Conservation (phyloP, 2,113 vertebrate genomes). For the Notarius lentiginosus region DNA sequence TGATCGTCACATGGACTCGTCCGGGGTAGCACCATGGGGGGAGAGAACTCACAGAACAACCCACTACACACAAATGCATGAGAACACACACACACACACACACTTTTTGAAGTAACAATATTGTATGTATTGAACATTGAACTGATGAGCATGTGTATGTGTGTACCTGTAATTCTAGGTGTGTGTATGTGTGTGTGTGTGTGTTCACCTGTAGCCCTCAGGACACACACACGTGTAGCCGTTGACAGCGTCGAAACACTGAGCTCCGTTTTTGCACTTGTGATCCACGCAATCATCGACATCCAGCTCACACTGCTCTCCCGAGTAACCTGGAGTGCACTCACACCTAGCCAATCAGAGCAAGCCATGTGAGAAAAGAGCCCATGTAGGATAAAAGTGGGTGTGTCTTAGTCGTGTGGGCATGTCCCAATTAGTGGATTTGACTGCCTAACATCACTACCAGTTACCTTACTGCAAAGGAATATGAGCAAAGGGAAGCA, state of each 20-base stretch:
- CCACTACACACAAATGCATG: slow-evolving; percentile 71
- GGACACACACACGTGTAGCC: slow-evolving; percentile 94
- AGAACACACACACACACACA: slow-evolving; percentile 26
- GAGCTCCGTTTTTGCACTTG: slow-evolving; percentile 92
- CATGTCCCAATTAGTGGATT: not conserved
- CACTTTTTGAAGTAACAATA: not conserved
- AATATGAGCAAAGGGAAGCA: not conserved
- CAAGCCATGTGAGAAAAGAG: not conserved
- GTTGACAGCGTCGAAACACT: slow-evolving; percentile 90
- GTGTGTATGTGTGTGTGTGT: slow-evolving; percentile 6
- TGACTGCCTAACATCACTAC: not conserved
- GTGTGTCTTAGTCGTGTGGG: not conserved
- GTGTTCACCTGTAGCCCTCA: slow-evolving; percentile 87
- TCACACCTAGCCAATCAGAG: slow-evolving; percentile 80
- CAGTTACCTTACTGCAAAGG: not conserved
- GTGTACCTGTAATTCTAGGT: slow-evolving; percentile 12
- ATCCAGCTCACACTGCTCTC: slow-evolving; percentile 90
- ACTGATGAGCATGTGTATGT: not conserved
- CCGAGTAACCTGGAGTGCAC: slow-evolving; percentile 90
- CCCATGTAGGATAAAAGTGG: too few species aligned
- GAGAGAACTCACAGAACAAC: slow-evolving; percentile 94
- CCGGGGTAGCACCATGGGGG: slow-evolving; percentile 94
- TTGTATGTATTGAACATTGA: not conserved
- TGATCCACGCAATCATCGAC: slow-evolving; percentile 92
- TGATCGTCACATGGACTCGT: slow-evolving; percentile 95